Evolutionary conservation across 2,888 invertebrate species (phyloP).

Genomic region (Epinotia nisella): DNA sequence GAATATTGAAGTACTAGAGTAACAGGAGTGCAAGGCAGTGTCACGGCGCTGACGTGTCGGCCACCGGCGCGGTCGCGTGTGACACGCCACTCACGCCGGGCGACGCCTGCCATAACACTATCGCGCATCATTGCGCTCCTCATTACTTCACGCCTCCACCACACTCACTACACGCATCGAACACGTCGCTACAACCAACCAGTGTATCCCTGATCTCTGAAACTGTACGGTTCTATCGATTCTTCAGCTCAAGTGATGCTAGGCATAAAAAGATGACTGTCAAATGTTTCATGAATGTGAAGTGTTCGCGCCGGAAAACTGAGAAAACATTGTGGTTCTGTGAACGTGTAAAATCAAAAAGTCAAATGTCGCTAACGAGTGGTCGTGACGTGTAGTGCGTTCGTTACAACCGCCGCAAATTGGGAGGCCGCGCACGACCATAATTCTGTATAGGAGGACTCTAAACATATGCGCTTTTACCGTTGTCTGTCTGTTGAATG

Average conservation of each 20-base stretch:
- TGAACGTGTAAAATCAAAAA: constrained; percentile 49
- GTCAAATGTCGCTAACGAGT: constrained; percentile 54
- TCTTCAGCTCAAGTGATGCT: neutral
- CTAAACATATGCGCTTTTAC: constrained; percentile 9
- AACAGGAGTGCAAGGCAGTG: neutral
- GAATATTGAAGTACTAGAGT: neutral
- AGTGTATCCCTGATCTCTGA: no score
- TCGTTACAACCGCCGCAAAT: constrained; percentile 36
- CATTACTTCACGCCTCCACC: constrained; percentile 48
- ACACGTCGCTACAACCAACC: neutral
- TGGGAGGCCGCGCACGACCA: constrained; percentile 33
- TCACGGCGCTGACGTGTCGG: constrained; percentile 1
- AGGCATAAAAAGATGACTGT: neutral
- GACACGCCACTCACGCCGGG: constrained; percentile 52
- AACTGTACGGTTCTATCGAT: no score
- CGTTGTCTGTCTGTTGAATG: constrained; percentile 14
- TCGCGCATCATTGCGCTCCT: constrained; percentile 43
- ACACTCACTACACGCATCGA: neutral
- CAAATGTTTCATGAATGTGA: neutral
- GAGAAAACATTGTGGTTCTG: constrained; percentile 38
- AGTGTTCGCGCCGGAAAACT: constrained; percentile 4
- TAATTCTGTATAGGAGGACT: constrained; percentile 10
- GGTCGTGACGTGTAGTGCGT: constrained; percentile 43
- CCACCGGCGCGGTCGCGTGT: constrained; percentile 50
- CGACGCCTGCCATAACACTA: constrained; percentile 34